A percentile compares a stretch with the other conserved stretches of the same genome.
Evolutionary conservation across 2,888 invertebrate species (phyloP).

Genomic region (Morpho achilles): DNA sequence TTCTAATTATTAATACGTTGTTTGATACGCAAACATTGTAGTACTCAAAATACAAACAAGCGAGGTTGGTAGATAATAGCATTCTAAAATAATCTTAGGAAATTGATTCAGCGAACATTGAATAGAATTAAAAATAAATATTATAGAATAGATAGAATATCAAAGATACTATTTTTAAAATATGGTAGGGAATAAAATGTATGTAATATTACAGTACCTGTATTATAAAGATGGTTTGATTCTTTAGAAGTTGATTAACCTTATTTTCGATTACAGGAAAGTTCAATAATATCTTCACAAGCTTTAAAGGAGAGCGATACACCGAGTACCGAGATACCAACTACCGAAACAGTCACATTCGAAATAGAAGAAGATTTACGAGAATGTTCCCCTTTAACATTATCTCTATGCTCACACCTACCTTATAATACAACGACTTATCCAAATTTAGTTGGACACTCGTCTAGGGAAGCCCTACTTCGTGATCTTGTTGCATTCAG

Average conservation of each 20-base stretch:
- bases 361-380: slow-evolving; percentile 80
- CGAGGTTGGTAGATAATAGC: too few relatives aligned
- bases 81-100: too few relatives aligned
- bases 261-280: slow-evolving; percentile 50
- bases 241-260: background rate
- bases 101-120: too few relatives aligned
- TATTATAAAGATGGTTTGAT: background rate
- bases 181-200: too few relatives aligned
- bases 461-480: slow-evolving; percentile 80
- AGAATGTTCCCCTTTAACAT: slow-evolving; percentile 82
- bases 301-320: slow-evolving; percentile 61
- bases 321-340: slow-evolving; percentile 54
- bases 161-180: too few relatives aligned
- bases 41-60: too few relatives aligned
- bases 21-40: too few relatives aligned
- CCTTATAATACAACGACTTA: slow-evolving; percentile 90
- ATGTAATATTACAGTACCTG: too few relatives aligned
- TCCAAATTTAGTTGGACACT: slow-evolving; percentile 88
- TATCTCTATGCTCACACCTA: slow-evolving; percentile 84
- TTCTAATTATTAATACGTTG: too few relatives aligned
- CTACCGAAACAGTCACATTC: slow-evolving; percentile 55
- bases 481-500: slow-evolving; percentile 89
- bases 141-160: too few relatives aligned
- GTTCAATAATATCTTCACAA: slow-evolving; percentile 65
- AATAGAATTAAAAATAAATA: too few relatives aligned